Evolutionary conservation across 1,140 invertebrate species (phyloP).

Genomic region (Eubasilissa regina): DNA sequence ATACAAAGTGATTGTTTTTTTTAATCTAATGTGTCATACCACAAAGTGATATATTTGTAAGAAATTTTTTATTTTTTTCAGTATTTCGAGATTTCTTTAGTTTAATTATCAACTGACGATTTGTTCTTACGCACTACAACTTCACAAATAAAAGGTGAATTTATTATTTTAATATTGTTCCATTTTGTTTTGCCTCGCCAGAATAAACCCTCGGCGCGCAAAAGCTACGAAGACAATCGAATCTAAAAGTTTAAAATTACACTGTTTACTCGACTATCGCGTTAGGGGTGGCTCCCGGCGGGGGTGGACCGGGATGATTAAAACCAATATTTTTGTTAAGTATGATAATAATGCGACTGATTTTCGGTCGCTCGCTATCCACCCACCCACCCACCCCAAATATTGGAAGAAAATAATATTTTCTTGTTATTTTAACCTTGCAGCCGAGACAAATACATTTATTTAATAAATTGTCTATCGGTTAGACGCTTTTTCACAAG

Average conservation of each 20-base stretch:
- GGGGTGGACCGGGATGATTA: not conserved
- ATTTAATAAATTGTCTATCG: too few species aligned
- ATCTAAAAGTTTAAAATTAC: conserved; percentile 13
- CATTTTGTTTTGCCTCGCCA: not conserved
- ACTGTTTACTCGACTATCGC: not conserved
- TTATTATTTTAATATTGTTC: not conserved
- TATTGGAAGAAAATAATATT: not conserved
- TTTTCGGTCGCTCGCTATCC: not conserved
- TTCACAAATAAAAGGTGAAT: not conserved
- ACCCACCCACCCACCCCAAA: not conserved
- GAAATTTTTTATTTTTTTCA: too few species aligned
- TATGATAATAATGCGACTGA: conserved; percentile 4
- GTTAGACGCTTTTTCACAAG: too few species aligned
- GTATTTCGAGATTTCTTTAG: too few species aligned
- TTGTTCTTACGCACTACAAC: too few species aligned
- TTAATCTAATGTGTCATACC: too few species aligned
- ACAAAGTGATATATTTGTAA: too few species aligned
- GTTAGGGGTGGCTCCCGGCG: not conserved
- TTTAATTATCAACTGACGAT: too few species aligned
- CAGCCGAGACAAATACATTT: too few species aligned
- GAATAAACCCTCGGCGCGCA: not conserved
- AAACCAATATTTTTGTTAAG: conserved; percentile 15
- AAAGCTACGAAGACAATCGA: not conserved
- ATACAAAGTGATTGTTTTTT: too few species aligned
- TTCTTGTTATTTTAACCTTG: not conserved